Evolutionary conservation across 1,140 invertebrate genomes (phyloP).

Genomic region (Cyphomyrmex costatus): DNA sequence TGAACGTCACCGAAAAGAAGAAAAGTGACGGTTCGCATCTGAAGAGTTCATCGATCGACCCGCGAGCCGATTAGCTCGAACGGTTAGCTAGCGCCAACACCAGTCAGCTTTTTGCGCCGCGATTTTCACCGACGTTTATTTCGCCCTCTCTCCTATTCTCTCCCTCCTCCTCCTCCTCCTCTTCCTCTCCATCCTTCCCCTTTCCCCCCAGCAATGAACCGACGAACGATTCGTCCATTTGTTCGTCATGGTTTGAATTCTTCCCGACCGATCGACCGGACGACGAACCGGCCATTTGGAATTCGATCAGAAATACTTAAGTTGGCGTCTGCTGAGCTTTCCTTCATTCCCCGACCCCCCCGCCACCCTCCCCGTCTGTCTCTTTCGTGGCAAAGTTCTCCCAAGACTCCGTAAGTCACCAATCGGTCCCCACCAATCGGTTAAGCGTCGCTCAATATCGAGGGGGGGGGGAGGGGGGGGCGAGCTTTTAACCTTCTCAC

Average conservation of each 20-base stretch:
- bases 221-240: constrained; percentile 72
- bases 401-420: constrained; percentile 69
- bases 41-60: constrained; percentile 71
- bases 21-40: constrained; percentile 42
- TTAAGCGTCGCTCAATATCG: constrained; percentile 56
- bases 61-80: constrained; percentile 70
- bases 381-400: constrained; percentile 47
- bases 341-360: constrained; percentile 45
- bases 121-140: constrained; percentile 74
- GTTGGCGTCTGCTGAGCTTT: constrained; percentile 81
- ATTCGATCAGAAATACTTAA: constrained; percentile 86
- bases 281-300: constrained; percentile 82
- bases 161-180: background rate
- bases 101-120: constrained; percentile 70
- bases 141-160: constrained; percentile 64
- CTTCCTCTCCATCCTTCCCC: background rate
- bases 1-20: background rate
- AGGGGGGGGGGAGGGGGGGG: constrained; percentile 45
- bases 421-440: constrained; percentile 61
- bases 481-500: constrained; percentile 59
- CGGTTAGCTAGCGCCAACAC: constrained; percentile 40
- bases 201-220: constrained; percentile 21
- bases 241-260: constrained; percentile 81
- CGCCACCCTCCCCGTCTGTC: constrained; percentile 47
- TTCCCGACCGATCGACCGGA: constrained; percentile 79